Conservation (phyloP, 2,888 invertebrate species). For the Epirrita christyi region DNA sequence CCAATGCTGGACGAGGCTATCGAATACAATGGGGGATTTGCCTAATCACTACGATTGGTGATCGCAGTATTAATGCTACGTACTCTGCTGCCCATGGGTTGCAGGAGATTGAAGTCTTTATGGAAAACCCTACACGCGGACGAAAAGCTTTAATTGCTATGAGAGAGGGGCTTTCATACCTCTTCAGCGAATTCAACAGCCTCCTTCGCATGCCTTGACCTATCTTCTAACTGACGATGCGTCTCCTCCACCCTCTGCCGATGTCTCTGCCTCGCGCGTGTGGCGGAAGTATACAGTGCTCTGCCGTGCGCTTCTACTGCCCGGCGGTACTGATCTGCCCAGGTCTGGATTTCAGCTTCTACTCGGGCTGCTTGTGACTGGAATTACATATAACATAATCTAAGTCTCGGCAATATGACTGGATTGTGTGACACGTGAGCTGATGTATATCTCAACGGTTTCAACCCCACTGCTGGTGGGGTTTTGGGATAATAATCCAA, state of each 20-base stretch:
- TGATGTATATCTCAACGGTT: too few relatives aligned
- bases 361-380: constrained; percentile 76
- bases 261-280: constrained; percentile 77
- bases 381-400: constrained; percentile 7
- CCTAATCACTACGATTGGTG: too few relatives aligned
- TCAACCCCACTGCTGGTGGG: too few relatives aligned
- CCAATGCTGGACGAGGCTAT: too few relatives aligned
- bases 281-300: constrained; percentile 80
- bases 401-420: too few relatives aligned
- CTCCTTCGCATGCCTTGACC: constrained; percentile 83
- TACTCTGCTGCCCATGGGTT: too few relatives aligned
- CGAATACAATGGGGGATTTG: too few relatives aligned
- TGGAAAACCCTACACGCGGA: too few relatives aligned
- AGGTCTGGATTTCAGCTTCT: constrained; percentile 87
- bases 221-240: constrained; percentile 74
- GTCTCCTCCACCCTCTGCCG: constrained; percentile 71
- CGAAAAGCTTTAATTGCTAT: neutral
- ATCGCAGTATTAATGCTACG: too few relatives aligned
- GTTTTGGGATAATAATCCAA: too few relatives aligned
- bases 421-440: too few relatives aligned
- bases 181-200: constrained; percentile 88
- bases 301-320: constrained; percentile 86
- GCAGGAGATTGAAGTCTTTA: too few relatives aligned
- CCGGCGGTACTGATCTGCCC: constrained; percentile 86
- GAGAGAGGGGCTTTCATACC: constrained; percentile 43